Base-by-base conservation (phyloP, 2,888 invertebrate species). In the Saturnia japonica region DNA sequence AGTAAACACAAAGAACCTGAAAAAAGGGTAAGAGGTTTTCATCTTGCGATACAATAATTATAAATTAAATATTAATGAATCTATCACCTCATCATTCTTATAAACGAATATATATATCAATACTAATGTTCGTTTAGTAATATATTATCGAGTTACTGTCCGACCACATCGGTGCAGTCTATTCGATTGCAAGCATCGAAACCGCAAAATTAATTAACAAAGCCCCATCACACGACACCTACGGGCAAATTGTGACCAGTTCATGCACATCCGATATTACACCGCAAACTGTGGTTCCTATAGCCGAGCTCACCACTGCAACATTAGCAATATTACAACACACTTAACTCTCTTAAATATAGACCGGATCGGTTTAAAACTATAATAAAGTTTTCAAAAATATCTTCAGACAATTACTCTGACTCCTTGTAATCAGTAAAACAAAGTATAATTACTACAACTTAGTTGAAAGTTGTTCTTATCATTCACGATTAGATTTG, bases 121-220 rank as follows among this genome's bases (percentile, higher is more conserved):
- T 47, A 47, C 47, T 47, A 47, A n/a, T 7, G 19, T 47, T n/a
- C 19, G 57, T 60, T 14, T 3, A 60, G 25, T 14, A 14, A 3
- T 16, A 19, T 19, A 51, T 25, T 12, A 60, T 14, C 11, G 57
- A 60, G 25, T 60, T 64, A 64, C 34, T 2, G 64, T 9, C n/a
- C 64, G 40, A 40, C 64, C 64, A 16, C 64, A 64, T n/a, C 40
- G 40, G 12, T 28, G 57, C 57, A 64, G 64, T 64, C 64, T 40
- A 64, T 64, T 64, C 64, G 64, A 64, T n/a, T n/a, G 40, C 40
- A 19, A 64, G 64, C 40, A 34, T 34, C 64, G 40, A 64, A n/a
- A 64, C 64, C 64, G 64, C 64, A 64, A 64, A 64, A 64, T 64
- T 64, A 64, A 64, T 64, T 64, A 64, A 40, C n/a, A 64, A 64